Evolutionary conservation across 2,113 vertebrate genomes (phyloP).

Genomic region (Cacatua alba): DNA sequence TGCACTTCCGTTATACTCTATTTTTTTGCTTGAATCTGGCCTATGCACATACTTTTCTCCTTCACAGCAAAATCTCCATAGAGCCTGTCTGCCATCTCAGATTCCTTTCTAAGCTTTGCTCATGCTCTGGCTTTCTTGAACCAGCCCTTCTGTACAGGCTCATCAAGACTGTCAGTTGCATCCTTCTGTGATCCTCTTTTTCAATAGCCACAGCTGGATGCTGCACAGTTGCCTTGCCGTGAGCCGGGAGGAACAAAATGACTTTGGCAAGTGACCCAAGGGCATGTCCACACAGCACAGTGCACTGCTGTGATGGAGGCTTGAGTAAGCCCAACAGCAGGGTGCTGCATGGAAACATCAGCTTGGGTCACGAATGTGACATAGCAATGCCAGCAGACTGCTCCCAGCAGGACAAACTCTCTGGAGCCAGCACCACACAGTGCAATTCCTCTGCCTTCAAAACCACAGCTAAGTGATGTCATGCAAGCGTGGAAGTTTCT

Average conservation of each 20-base stretch:
- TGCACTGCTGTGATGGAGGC: background rate
- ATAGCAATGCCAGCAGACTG: background rate
- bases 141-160: background rate
- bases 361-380: background rate
- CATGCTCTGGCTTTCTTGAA: background rate
- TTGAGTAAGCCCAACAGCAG: background rate
- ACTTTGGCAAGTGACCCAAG: background rate
- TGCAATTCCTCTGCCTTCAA: background rate
- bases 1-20: background rate
- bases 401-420: background rate
- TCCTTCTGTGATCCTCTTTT: background rate
- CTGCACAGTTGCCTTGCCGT: background rate
- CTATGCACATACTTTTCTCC: background rate
- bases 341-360: background rate
- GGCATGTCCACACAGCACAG: background rate
- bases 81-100: background rate
- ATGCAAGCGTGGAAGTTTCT: background rate
- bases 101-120: background rate
- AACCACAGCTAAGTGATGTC: background rate
- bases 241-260: background rate
- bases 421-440: background rate
- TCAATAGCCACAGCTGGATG: background rate
- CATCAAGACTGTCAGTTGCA: background rate
- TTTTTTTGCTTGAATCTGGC: background rate
- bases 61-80: background rate